Evolutionary conservation across 2,113 vertebrate genomes (phyloP).

Genomic region (Marmota flaviventris): DNA sequence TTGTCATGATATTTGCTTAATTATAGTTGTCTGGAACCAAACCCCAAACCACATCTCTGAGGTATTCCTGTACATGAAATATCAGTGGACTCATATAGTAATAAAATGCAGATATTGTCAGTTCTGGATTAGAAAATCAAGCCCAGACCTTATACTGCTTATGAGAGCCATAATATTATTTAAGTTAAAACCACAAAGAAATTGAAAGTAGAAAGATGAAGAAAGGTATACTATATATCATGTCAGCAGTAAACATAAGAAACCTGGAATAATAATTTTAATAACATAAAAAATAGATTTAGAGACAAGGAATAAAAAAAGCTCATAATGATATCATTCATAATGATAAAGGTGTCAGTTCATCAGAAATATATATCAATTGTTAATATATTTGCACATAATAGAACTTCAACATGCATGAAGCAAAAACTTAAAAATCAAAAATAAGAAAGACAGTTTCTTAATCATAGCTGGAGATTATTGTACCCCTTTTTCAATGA

Average conservation of each 20-base stretch:
- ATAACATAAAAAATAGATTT: neutral
- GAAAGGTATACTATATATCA: neutral
- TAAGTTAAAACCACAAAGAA: neutral
- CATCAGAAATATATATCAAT: neutral
- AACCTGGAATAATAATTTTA: neutral
- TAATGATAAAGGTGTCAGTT: neutral
- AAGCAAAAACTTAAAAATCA: neutral
- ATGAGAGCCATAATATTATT: neutral
- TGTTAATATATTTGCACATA: neutral
- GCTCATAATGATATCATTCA: neutral
- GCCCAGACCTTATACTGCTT: neutral
- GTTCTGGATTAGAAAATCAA: neutral
- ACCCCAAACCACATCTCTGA: too few relatives aligned
- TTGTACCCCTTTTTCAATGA: neutral
- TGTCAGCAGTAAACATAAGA: too few relatives aligned
- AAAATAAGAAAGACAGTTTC: neutral
- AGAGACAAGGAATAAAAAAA: neutral
- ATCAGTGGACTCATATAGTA: neutral
- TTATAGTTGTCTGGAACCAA: too few relatives aligned
- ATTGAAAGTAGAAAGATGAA: neutral
- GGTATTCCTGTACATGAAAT: neutral
- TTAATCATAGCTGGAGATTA: neutral
- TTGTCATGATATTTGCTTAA: too few relatives aligned
- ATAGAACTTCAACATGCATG: neutral
- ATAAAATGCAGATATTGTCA: neutral